Base-by-base conservation (phyloP, 1,140 invertebrate genomes). In the Idris sp. region DNA sequence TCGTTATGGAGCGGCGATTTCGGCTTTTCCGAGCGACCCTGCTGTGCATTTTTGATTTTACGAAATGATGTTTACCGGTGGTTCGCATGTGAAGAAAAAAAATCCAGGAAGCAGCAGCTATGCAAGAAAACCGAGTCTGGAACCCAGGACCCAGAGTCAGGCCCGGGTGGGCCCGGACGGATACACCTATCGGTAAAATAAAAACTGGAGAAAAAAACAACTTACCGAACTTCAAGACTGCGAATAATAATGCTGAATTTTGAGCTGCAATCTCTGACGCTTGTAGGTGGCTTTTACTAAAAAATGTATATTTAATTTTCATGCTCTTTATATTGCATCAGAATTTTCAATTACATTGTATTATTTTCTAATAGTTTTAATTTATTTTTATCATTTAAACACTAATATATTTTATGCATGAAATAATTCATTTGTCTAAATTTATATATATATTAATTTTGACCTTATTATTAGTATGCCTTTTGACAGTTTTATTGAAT, bases 51-150 rank as follows among this genome's bases (percentile, higher is more conserved):
- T 31, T 19, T 35, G 16, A 15, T 8, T 19, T n/a, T n/a, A n/a
- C 54, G 56, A 76, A 62, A 90, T 90, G 89, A 90, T 90, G 89
- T 90, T 90, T 81, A 89, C 89, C 18, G 88, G 86, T 36, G 86
- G 87, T 11, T 87, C 88, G 9, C 89, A 89, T 54, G 84, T 86
- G 10, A 88, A 86, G 65, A 88, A 85, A 56, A 79, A 85, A 56
- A 89, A 82, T 51, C 83, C 83, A 8, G 79, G n/a, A n/a, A n/a
- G 81, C 8, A 72, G 76, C 44, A 78, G 68, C 10, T 79, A 80
- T 31, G 68, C 73, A 16, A 83, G 78, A 74, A 87, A 82, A 76
- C 46, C 77, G 2, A 79, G 78, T 36, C 22, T 83, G 48, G 82
- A 84, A 26, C 74, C 82, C 59, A 81, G 79, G 62, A 78, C 69